A percentile compares a stretch with the other conserved stretches of the same genome.
Evolutionary conservation across 2,888 invertebrate genomes (phyloP).

Genomic region (Sesamia inferens): DNA sequence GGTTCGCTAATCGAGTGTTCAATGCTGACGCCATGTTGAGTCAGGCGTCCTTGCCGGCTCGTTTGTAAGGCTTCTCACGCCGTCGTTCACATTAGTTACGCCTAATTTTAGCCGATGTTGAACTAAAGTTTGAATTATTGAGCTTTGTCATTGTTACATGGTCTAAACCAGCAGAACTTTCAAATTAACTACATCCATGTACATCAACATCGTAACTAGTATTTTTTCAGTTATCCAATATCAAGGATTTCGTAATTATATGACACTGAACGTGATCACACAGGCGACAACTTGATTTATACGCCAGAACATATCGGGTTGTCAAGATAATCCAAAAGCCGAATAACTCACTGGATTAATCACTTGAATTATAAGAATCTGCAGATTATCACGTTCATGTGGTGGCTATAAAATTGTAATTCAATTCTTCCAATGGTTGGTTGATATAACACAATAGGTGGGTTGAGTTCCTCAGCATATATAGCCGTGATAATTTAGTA

Average conservation of each 20-base stretch:
- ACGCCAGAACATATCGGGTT: constrained; percentile 2
- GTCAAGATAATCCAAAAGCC: constrained; percentile 23
- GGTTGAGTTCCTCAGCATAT: constrained; percentile 70
- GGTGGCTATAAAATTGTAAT: constrained; percentile 20
- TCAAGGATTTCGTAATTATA: constrained; percentile 19
- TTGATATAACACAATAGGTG: constrained; percentile 56
- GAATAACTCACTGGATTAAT: constrained; percentile 25
- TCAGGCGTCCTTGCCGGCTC: constrained; percentile 77
- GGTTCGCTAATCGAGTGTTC: constrained; percentile 60
- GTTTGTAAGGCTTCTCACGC: constrained; percentile 72
- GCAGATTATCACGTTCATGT: constrained; percentile 35
- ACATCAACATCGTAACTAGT: neutral
- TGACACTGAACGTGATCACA: constrained; percentile 10
- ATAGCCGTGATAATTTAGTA: constrained; percentile 59
- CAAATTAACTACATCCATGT: neutral
- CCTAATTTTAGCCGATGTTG: constrained; percentile 57
- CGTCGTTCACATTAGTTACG: constrained; percentile 66
- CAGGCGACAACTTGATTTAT: constrained; percentile 1
- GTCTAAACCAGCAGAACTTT: constrained; percentile 12
- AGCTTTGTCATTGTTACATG: constrained; percentile 42
- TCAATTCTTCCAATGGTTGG: constrained; percentile 16
- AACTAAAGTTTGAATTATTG: constrained; percentile 47
- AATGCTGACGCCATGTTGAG: constrained; percentile 76
- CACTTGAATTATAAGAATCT: constrained; percentile 20
- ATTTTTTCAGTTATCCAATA: neutral